These are phyloP conservation scores for Gallinago undulata DNA, from an alignment of 2,113 vertebrate species.

Conservation along the genomic window DNA sequence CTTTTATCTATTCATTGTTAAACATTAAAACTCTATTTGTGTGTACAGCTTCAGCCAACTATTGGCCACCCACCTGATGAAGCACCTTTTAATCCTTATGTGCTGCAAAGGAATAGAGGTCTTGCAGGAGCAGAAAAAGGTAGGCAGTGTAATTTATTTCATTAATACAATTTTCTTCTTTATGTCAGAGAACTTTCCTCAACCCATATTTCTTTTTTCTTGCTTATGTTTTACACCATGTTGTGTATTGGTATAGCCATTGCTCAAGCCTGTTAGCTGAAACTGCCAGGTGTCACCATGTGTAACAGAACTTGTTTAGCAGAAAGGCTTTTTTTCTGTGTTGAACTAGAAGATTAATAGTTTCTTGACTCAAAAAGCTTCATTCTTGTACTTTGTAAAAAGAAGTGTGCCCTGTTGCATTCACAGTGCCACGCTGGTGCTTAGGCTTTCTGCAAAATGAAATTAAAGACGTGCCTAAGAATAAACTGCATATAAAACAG, in stretches of 20 bases:
- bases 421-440: not conserved
- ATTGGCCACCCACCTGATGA: slow-evolving; percentile 29
- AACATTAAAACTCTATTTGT: slow-evolving; percentile 11
- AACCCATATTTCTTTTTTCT: not conserved
- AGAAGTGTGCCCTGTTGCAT: not conserved
- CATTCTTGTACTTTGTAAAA: not conserved
- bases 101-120: slow-evolving; percentile 8
- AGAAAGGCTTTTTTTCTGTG: not conserved
- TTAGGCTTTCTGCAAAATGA: not conserved
- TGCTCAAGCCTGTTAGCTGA: not conserved
- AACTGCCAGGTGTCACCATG: not conserved
- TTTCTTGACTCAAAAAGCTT: not conserved
- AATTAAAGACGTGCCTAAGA: not conserved
- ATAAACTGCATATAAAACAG: not conserved
- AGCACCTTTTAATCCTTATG: slow-evolving; percentile 69
- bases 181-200: not conserved
- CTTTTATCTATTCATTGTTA: not conserved
- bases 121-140: slow-evolving; percentile 47
- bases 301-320: not conserved
- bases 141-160: not conserved
- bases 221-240: not conserved
- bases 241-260: not conserved
- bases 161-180: not conserved
- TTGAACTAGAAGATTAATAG: not conserved
- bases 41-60: slow-evolving; percentile 39